These are phyloP conservation scores for Sitodiplosis mosellana DNA, from an alignment of 1,140 invertebrate species.

Conservation along the genomic window DNA sequence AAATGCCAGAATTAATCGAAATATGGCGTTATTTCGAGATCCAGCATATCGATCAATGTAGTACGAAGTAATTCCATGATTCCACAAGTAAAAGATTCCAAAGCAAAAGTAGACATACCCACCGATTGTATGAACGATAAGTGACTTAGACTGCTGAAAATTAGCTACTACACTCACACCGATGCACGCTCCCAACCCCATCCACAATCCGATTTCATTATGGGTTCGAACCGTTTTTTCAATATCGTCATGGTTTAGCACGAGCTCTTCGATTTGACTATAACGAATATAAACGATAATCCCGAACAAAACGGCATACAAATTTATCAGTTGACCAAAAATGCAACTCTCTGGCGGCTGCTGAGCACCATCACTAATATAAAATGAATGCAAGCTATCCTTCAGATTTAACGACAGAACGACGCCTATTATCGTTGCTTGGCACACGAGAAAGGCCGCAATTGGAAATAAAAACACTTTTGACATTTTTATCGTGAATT, in stretches of 20 bases:
- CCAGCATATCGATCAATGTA: constrained; percentile 36
- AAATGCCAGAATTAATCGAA: constrained; percentile 35
- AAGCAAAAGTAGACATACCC: constrained; percentile 47
- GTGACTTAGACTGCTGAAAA: constrained; percentile 56
- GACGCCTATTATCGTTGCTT: constrained; percentile 34
- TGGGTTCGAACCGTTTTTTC: constrained; percentile 26
- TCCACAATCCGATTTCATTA: constrained; percentile 34
- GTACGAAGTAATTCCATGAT: constrained; percentile 41
- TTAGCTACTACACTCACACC: constrained; percentile 55
- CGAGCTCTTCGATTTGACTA: constrained; percentile 30
- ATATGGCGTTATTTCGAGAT: constrained; percentile 28
- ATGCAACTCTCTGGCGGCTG: constrained; percentile 58
- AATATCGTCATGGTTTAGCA: constrained; percentile 16
- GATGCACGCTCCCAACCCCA: constrained; percentile 37
- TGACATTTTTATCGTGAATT: no score
- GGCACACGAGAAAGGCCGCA: constrained; percentile 33
- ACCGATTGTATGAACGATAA: constrained; percentile 48
- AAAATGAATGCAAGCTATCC: constrained; percentile 47
- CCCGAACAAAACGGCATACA: constrained; percentile 35
- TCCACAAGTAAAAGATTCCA: constrained; percentile 45
- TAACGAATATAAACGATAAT: constrained; percentile 32
- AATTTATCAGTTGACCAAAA: constrained; percentile 56
- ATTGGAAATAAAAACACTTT: constrained; percentile 36
- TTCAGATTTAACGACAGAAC: constrained; percentile 38
- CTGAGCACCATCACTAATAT: constrained; percentile 61